These are phyloP conservation scores for Colletes latitarsis DNA, from an alignment of 1,140 invertebrate genomes.

Conservation along the genomic window DNA sequence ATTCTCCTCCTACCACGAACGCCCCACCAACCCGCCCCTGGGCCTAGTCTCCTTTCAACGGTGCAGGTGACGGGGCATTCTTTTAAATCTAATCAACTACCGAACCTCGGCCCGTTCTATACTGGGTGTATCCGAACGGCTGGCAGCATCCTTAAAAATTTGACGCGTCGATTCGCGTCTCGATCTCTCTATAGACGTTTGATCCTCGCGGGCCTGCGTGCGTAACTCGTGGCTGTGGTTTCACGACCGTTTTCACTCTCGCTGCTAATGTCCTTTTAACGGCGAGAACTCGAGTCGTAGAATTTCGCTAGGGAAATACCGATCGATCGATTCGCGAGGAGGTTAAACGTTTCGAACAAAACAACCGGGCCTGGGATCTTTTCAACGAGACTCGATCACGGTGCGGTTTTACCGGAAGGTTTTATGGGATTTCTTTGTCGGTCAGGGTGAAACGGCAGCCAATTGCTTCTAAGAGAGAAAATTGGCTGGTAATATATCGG, in stretches of 20 bases:
- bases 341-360: background rate
- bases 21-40: constrained; percentile 41
- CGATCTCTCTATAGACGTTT: constrained; percentile 12
- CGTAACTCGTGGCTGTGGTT: constrained; percentile 27
- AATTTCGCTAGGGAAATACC: constrained; percentile 4
- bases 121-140: constrained; percentile 54
- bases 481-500: constrained; percentile 7
- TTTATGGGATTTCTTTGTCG: constrained; percentile 19
- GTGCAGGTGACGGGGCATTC: constrained; percentile 69
- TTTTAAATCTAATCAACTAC: constrained; percentile 71
- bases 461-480: constrained; percentile 22
- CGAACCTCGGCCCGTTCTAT: constrained; percentile 55
- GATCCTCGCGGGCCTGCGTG: background rate
- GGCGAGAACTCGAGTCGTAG: background rate
- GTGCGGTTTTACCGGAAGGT: constrained; percentile 11
- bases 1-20: constrained; percentile 6
- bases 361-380: background rate
- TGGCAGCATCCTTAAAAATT: constrained; percentile 44
- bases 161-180: constrained; percentile 21
- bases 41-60: constrained; percentile 69
- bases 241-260: background rate
- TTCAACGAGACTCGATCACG: constrained; percentile 27
- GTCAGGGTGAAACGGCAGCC: constrained; percentile 7
- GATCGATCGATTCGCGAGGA: constrained; percentile 2
- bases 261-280: background rate